phyloP scores from a whole-genome alignment of 1,140 invertebrate genomes.

The Listronotus oregonensis region DNA sequence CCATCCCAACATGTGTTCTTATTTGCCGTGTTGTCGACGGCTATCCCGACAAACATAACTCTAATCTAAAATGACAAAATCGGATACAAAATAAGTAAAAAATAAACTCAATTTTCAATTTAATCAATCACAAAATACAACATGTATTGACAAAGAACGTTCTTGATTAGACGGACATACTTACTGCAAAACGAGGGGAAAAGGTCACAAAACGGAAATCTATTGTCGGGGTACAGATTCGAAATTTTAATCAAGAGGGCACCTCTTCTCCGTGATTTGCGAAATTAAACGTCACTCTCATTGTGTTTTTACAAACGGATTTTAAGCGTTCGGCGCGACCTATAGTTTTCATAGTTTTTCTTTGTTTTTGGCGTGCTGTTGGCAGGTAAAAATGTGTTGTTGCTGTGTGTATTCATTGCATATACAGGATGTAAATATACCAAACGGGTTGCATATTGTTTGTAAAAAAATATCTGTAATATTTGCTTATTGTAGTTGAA shows the following conservation, averaged over 20 bases:
- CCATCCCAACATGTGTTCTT: too few relatives aligned
- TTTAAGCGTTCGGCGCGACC: not conserved
- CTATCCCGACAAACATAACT: too few relatives aligned
- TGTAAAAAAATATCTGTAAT: too few relatives aligned
- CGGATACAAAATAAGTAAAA: not conserved
- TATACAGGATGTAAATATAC: too few relatives aligned
- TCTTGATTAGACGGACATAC: constrained; percentile 45
- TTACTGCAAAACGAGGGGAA: constrained; percentile 27
- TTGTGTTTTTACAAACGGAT: constrained; percentile 15
- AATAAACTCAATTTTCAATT: constrained; percentile 44
- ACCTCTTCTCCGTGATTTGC: constrained; percentile 22
- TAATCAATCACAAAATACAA: constrained; percentile 46
- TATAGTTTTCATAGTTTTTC: too few relatives aligned
- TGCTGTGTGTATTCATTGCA: too few relatives aligned
- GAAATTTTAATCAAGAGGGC: constrained; percentile 45
- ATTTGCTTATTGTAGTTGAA: too few relatives aligned
- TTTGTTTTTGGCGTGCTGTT: too few relatives aligned
- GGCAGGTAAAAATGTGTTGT: too few relatives aligned
- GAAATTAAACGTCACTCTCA: constrained; percentile 18
- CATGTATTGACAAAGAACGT: constrained; percentile 43
- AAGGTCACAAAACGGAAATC: constrained; percentile 23
- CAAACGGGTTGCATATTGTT: too few relatives aligned
- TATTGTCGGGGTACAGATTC: constrained; percentile 39
- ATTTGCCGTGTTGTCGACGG: too few relatives aligned
- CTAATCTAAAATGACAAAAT: too few relatives aligned